Conservation (phyloP, 2,888 invertebrate genomes). For the Melipona bicolor region DNA sequence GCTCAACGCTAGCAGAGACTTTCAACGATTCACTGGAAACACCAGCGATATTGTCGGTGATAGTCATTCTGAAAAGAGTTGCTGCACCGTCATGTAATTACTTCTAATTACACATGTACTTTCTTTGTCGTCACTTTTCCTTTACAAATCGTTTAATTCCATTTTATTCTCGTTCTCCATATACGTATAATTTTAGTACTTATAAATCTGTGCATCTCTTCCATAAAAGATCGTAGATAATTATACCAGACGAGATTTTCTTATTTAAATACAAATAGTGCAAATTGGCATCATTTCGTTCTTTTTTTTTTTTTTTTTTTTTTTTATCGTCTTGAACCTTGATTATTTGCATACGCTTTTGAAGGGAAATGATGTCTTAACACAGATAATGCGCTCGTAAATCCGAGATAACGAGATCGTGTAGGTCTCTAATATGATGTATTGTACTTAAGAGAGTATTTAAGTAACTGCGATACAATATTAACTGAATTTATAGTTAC, state of each 20-base stretch:
- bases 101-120: not conserved
- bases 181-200: constrained; percentile 7
- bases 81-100: constrained; percentile 90
- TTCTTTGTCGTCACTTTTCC: not conserved
- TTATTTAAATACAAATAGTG: not conserved
- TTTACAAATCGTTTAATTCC: constrained; percentile 4
- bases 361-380: not conserved
- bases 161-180: not conserved
- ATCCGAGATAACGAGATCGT: constrained; percentile 24
- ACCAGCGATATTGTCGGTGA: constrained; percentile 93
- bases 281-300: not conserved
- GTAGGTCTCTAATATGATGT: constrained; percentile 8
- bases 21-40: constrained; percentile 87
- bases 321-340: constrained; percentile 1
- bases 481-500: constrained; percentile 39
- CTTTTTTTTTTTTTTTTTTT: not conserved
- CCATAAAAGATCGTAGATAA: constrained; percentile 10
- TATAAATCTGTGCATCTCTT: constrained; percentile 2
- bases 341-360: not conserved
- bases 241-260: constrained; percentile 35
- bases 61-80: constrained; percentile 88
- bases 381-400: not conserved
- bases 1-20: constrained; percentile 83
- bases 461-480: constrained; percentile 42
- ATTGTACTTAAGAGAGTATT: constrained; percentile 59